Conservation (phyloP, 2,888 invertebrate genomes). For the Agrilus cyanescens region DNA sequence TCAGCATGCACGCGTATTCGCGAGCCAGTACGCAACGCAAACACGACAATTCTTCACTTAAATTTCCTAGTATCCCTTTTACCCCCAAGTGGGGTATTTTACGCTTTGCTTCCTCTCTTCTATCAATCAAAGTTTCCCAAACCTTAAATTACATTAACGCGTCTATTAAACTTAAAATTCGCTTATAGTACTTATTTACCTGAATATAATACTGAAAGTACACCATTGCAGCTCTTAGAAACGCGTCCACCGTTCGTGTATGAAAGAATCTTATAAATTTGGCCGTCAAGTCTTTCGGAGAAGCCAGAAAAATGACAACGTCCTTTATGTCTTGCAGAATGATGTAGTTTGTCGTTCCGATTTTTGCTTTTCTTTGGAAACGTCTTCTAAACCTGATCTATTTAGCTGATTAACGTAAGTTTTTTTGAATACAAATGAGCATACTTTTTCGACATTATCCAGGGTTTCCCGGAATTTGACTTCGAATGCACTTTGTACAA, state of each 20-base stretch:
- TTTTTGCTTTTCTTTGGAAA: conserved; percentile 45
- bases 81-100: conserved; percentile 44
- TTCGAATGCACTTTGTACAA: conserved; percentile 28
- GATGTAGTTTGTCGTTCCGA: conserved; percentile 43
- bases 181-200: conserved; percentile 29
- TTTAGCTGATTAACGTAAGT: conserved; percentile 14
- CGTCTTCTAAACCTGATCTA: conserved; percentile 47
- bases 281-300: conserved; percentile 40
- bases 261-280: conserved; percentile 50
- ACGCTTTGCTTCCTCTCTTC: conserved; percentile 39
- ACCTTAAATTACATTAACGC: conserved; percentile 33
- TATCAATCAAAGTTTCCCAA: conserved; percentile 42
- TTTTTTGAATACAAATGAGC: background rate
- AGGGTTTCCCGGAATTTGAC: conserved; percentile 43
- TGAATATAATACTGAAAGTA: conserved; percentile 52
- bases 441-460: conserved; percentile 42
- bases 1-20: conserved; percentile 47
- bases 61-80: conserved; percentile 36
- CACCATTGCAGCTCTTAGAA: conserved; percentile 49
- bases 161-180: conserved; percentile 13
- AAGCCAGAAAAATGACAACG: conserved; percentile 45
- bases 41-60: conserved; percentile 44
- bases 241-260: conserved; percentile 45
- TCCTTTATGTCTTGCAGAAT: conserved; percentile 51
- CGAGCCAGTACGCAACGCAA: conserved; percentile 47